These are phyloP conservation scores for Halictus rubicundus DNA, from an alignment of 1,140 invertebrate species.

Conservation along the genomic window DNA sequence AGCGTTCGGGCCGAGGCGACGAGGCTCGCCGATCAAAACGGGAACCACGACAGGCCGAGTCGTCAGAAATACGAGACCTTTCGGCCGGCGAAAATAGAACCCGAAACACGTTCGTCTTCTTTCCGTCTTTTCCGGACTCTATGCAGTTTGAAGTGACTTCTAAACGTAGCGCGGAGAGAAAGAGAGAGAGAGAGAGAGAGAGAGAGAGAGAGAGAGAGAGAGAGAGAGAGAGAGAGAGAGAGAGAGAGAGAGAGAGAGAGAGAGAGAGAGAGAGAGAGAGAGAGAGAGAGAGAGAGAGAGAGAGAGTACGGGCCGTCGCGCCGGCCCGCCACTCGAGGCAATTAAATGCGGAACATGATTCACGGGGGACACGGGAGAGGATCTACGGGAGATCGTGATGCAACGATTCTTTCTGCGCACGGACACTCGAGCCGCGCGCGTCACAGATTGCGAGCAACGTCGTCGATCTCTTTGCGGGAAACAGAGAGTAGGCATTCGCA, in stretches of 20 bases:
- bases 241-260: too few species aligned
- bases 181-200: too few species aligned
- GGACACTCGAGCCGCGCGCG: too few species aligned
- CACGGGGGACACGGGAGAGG: constrained; percentile 32
- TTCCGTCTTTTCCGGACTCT: constrained; percentile 48
- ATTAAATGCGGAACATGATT: constrained; percentile 52
- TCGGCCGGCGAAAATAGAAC: constrained; percentile 36
- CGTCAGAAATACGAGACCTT: constrained; percentile 48
- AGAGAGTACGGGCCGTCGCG: too few species aligned
- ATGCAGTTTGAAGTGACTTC: constrained; percentile 32
- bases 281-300: too few species aligned
- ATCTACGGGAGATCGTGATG: constrained; percentile 37
- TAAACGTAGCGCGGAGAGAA: constrained; percentile 32
- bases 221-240: too few species aligned
- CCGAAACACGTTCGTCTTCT: constrained; percentile 41
- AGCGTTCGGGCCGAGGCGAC: background rate
- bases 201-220: too few species aligned
- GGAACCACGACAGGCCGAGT: background rate
- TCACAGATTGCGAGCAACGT: too few species aligned
- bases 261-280: too few species aligned
- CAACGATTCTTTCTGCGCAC: constrained; percentile 24
- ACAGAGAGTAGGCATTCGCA: too few species aligned
- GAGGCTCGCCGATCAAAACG: background rate
- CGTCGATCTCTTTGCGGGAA: too few species aligned
- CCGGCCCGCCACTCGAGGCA: constrained; percentile 24